Percentiles rank a stretch among this genome's conserved stretches.
Conservation (phyloP, 2,113 vertebrate species). For the Atrichornis clamosus region DNA sequence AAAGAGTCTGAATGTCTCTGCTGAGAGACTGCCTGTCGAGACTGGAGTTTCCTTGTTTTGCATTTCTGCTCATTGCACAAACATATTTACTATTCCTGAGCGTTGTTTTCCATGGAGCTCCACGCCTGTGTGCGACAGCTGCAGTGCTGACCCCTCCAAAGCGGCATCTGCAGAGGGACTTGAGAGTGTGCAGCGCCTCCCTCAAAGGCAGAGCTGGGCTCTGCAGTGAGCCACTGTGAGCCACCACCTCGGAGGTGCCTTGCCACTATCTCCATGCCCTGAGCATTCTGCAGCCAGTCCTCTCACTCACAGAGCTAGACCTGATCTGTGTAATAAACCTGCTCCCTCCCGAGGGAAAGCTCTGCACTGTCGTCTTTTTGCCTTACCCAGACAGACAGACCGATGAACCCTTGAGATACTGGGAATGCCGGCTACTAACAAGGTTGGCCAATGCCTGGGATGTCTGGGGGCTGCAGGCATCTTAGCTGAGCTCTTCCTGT, state of each 20-base stretch:
- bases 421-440: background rate
- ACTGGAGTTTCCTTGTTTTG: background rate
- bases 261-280: background rate
- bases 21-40: background rate
- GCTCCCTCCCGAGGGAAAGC: background rate
- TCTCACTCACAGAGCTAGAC: background rate
- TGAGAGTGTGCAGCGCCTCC: background rate
- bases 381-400: background rate
- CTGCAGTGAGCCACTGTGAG: background rate
- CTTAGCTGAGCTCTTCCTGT: slow-evolving; percentile 22
- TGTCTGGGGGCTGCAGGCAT: background rate
- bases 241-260: fast-evolving
- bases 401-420: background rate
- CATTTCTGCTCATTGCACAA: background rate
- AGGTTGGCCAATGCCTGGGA: background rate
- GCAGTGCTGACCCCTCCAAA: background rate
- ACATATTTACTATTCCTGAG: background rate
- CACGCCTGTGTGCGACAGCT: fast-evolving
- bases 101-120: background rate
- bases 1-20: background rate
- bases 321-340: background rate
- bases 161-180: background rate
- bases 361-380: background rate
- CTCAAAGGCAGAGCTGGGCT: background rate
- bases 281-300: background rate